Evolutionary conservation across 1,140 invertebrate species (phyloP).

Genomic region (Cepaea nemoralis): DNA sequence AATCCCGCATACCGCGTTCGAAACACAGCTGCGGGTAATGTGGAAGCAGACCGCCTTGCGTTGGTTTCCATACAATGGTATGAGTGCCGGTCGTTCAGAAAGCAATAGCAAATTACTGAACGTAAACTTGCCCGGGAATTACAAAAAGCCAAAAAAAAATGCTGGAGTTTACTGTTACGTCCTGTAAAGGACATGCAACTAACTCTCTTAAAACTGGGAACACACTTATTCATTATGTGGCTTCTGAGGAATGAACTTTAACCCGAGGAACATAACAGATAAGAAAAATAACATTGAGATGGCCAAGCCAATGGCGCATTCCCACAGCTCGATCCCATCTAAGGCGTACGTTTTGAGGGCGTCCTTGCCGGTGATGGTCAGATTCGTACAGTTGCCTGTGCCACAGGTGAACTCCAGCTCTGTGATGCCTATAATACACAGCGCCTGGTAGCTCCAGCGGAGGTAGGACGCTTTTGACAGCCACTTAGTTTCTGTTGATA

Average conservation of each 20-base stretch:
- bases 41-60: too few species aligned
- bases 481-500: slow-evolving; percentile 59
- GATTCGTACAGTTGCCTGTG: slow-evolving; percentile 27
- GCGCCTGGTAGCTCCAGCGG: slow-evolving; percentile 62
- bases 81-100: too few species aligned
- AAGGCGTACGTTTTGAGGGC: slow-evolving; percentile 58
- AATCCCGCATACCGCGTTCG: too few species aligned
- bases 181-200: too few species aligned
- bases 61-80: too few species aligned
- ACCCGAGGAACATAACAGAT: slow-evolving; percentile 54
- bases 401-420: slow-evolving; percentile 54
- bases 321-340: slow-evolving; percentile 50
- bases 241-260: slow-evolving; percentile 62
- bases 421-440: slow-evolving; percentile 54
- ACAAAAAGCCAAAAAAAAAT: too few species aligned
- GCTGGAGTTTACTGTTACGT: too few species aligned
- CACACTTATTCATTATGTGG: slow-evolving; percentile 57
- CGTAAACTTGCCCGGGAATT: too few species aligned
- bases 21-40: too few species aligned
- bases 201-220: too few species aligned
- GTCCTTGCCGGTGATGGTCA: slow-evolving; percentile 52
- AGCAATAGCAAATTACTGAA: too few species aligned
- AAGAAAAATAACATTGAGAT: slow-evolving; percentile 55
- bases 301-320: slow-evolving; percentile 50
- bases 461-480: slow-evolving; percentile 61